These are phyloP conservation scores for Tetramorium bicarinatum DNA, from an alignment of 2,888 invertebrate genomes.

Conservation along the genomic window DNA sequence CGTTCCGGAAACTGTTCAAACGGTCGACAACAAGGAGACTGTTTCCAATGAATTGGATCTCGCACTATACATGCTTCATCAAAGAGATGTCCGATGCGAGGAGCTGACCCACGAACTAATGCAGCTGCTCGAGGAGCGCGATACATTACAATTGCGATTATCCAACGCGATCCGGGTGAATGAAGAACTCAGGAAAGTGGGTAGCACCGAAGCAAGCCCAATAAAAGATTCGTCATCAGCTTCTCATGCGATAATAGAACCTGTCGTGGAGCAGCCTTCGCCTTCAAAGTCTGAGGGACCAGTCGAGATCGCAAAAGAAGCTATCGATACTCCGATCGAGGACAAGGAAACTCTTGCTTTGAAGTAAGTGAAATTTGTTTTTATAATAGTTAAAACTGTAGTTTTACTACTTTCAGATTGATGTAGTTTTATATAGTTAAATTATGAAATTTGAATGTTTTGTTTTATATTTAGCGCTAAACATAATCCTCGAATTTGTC, in stretches of 20 bases:
- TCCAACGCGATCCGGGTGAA: constrained; percentile 93
- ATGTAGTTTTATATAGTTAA: constrained; percentile 16
- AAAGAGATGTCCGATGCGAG: constrained; percentile 94
- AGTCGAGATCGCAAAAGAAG: constrained; percentile 84
- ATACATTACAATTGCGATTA: constrained; percentile 93
- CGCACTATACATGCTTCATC: constrained; percentile 94
- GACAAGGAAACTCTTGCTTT: constrained; percentile 82
- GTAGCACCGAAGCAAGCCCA: constrained; percentile 59
- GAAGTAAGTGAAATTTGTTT: constrained; percentile 80
- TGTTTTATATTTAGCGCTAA: background rate
- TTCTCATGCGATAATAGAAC: constrained; percentile 58
- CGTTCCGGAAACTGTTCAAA: constrained; percentile 28
- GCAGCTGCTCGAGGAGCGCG: constrained; percentile 93
- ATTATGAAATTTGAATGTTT: constrained; percentile 14
- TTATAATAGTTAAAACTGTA: background rate
- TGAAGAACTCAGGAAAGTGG: constrained; percentile 88
- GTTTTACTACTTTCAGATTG: background rate
- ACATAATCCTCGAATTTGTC: background rate
- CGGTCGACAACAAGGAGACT: constrained; percentile 62
- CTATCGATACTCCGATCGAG: constrained; percentile 79
- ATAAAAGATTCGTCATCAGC: constrained; percentile 64
- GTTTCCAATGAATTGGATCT: constrained; percentile 90
- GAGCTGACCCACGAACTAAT: constrained; percentile 95
- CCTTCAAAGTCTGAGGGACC: constrained; percentile 81
- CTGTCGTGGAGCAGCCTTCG: constrained; percentile 79